Evolutionary conservation across 2,888 invertebrate species (phyloP), one percentile per base, ranked within the genome.

Genomic region (Microplitis manilae): DNA sequence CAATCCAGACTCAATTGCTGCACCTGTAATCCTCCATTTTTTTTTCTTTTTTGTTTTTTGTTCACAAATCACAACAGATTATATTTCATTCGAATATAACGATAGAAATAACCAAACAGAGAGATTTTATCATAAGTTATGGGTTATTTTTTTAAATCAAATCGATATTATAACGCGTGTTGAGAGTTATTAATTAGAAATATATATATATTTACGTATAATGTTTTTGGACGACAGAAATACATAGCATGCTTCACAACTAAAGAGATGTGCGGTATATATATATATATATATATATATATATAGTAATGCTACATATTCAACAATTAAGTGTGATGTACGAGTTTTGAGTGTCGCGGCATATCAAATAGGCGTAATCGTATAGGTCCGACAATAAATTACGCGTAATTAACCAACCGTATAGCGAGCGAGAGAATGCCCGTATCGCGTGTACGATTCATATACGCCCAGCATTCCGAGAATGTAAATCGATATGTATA

Each of bases 301-400:
- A 5, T 71, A 39, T 8, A 68, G 40, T 39, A 85, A 85, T 85
- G 85, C 86, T 88, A 84, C 87, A 88, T 88, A 88, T 88, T 88
- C 88, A 87, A 86, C 86, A 86, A 86, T 87, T 86, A 86, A 87
- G 86, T 86, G 84, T 87, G 88, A 88, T 87, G 84, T 86, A 88
- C 85, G 87, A 87, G 86, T 87, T 88, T 88, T 85, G 85, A 85
- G 85, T 85, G 85, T 85, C 84, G 85, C 84, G 85, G 86, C 87
- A 86, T 87, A 86, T 86, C 86, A 86, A 86, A 85, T 85, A 86
- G 85, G 83, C 82, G 84, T 86, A 84, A 86, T 86, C 85, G 85
- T 83, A 84, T 80, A 79, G 83, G 80, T 77, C 74, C 79, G 80
- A 81, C 84, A 83, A 85, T 87, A 87, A 87, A 87, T 87, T 86